Percentiles rank a stretch among this genome's conserved stretches.
Evolutionary conservation across 53 echinoderm and acorn worm species (phyloP).

Genomic region (Echinometra lucunter): DNA sequence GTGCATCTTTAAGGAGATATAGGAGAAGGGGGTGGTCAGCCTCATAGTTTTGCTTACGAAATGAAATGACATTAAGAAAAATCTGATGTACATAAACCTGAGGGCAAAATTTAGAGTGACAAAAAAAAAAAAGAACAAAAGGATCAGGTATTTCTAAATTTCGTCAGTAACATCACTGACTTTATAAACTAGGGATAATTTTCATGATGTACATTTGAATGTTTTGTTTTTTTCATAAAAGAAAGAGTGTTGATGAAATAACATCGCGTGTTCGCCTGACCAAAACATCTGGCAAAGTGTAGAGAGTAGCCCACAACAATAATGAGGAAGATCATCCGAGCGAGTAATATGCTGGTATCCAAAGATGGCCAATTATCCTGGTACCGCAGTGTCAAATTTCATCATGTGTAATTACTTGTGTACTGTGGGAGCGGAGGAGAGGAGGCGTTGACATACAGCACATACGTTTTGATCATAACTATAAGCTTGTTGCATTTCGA

Average conservation of each 20-base stretch:
- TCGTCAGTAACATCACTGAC: too few species aligned
- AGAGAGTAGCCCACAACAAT: background rate
- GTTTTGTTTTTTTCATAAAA: too few species aligned
- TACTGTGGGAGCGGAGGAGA: background rate
- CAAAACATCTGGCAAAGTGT: background rate
- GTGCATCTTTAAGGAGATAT: too few species aligned
- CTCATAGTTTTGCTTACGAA: too few species aligned
- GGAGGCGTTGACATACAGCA: background rate
- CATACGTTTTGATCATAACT: conserved; percentile 4
- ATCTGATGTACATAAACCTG: too few species aligned
- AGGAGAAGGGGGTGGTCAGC: too few species aligned
- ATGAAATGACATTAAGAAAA: too few species aligned
- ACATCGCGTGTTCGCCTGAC: background rate
- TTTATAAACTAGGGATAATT: too few species aligned
- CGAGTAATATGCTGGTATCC: conserved; percentile 24
- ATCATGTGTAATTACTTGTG: background rate
- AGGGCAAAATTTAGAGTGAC: too few species aligned
- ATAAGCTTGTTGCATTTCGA: background rate
- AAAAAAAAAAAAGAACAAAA: too few species aligned
- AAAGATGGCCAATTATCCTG: conserved; percentile 17
- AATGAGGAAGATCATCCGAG: background rate
- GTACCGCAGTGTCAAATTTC: background rate
- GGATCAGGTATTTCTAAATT: too few species aligned
- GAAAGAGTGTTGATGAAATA: background rate
- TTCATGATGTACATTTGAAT: too few species aligned